Base-by-base conservation (phyloP, 2,888 invertebrate genomes). In the Heliconius aoede region DNA sequence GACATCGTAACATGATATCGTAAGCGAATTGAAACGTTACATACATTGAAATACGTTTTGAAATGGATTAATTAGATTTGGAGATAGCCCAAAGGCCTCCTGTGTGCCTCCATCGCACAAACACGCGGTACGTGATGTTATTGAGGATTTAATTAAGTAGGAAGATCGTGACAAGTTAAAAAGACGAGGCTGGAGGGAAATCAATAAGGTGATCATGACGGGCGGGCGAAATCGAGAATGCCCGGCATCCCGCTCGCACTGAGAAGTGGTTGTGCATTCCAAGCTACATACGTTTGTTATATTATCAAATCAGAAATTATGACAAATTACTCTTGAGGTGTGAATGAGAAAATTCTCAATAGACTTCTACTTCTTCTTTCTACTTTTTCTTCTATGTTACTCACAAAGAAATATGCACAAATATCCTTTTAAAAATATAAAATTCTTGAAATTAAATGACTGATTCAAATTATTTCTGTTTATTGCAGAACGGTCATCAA, bases 91-190 rank as follows among this genome's bases (percentile, higher is more conserved):
- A 28, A 68, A 40, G 21, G 64, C 24, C 15, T 65, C 24, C 82
- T n/a, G n/a, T n/a, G 30, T 30, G n/a, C 30, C 30, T 30, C 30
- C 36, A 84, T 85, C 85, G 83, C 87, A 87, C 86, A 87, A 81
- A 84, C 84, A 85, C 61, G 82, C 81, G 74, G 83, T 86, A 89
- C 90, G 91, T 91, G 91, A 88, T 85, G 87, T 85, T 85, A 90
- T 90, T 88, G 87, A 86, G 78, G 83, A 89, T 86, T 89, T 90
- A 90, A 91, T 91, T 89, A 90, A 86, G 84, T 82, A 83, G 80
- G 65, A 61, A 55, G 78, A 73, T 79, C 77, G 78, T 79, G 78
- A 79, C 74, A 79, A 72, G 75, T 76, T 76, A 75, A 78, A 76
- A 73, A 75, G 55, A 71, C 62, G 68, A 72, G 64, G 75, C 60